Evolutionary conservation across 2,113 vertebrate genomes (phyloP).

Genomic region (Nicator chloris): DNA sequence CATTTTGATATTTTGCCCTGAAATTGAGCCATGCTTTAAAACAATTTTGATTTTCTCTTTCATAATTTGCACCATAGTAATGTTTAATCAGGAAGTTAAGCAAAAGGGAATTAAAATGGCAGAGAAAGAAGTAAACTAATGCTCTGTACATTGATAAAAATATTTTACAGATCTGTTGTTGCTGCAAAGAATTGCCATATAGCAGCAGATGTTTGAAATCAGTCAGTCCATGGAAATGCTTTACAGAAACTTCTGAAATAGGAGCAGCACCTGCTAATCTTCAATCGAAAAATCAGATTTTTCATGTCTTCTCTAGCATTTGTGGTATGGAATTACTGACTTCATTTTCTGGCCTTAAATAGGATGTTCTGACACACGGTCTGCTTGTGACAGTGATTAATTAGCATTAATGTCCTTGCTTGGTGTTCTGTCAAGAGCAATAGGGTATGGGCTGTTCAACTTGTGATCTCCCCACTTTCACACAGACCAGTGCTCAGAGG

Average conservation of each 20-base stretch:
- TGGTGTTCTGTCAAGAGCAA: background rate
- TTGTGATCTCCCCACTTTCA: background rate
- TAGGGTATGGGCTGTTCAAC: background rate
- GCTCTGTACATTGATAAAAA: background rate
- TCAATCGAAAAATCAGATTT: background rate
- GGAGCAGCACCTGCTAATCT: background rate
- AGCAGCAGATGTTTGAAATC: background rate
- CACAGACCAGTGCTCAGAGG: background rate
- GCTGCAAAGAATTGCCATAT: background rate
- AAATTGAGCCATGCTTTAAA: background rate
- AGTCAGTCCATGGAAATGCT: background rate
- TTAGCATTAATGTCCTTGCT: background rate
- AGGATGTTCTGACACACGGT: background rate
- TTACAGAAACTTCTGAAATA: background rate
- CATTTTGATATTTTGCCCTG: background rate
- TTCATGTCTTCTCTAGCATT: background rate
- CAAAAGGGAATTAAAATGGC: background rate
- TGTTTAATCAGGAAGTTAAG: background rate
- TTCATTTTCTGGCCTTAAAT: constrained; percentile 30
- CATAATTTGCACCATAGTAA: background rate
- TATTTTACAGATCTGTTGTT: background rate
- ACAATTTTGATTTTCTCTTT: background rate
- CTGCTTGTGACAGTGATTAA: constrained; percentile 23
- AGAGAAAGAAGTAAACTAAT: background rate
- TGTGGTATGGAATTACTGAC: background rate